These are phyloP conservation scores for Schizothorax lantsangensis DNA, from an alignment of 2,797 vertebrate genomes.

Conservation along the genomic window DNA sequence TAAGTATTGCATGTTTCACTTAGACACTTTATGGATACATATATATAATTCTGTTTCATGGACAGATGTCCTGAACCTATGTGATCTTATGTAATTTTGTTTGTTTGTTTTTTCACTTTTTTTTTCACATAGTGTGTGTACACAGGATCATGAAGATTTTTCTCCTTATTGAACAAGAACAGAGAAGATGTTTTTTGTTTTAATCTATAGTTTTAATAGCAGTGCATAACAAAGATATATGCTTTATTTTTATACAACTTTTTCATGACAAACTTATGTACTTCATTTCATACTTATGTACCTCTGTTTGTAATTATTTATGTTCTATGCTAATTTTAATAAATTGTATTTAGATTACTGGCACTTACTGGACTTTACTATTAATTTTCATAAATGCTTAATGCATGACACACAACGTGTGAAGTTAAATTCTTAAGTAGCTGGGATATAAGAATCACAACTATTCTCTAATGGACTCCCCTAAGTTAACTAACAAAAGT, in stretches of 20 bases:
- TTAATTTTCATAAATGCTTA: not conserved
- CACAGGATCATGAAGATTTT: constrained; percentile 63
- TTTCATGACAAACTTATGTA: constrained; percentile 17
- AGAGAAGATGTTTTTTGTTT: constrained; percentile 7
- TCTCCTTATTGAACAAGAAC: not conserved
- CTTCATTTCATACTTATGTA: constrained; percentile 3
- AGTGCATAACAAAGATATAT: constrained; percentile 57
- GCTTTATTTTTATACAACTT: constrained; percentile 59
- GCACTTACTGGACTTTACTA: not conserved
- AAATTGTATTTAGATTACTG: constrained; percentile 9
- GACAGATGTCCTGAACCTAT: not conserved
- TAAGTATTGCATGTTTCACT: constrained; percentile 62
- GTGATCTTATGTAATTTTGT: not conserved
- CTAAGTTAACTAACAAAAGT: not conserved
- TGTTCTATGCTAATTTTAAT: constrained; percentile 44
- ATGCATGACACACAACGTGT: not conserved
- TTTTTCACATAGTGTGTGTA: constrained; percentile 71
- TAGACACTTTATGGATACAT: not conserved
- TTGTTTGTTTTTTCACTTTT: not conserved
- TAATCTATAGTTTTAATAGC: constrained; percentile 14
- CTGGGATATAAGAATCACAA: not conserved
- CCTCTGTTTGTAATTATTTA: constrained; percentile 75
- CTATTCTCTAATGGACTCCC: not conserved
- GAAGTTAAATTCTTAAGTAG: not conserved
- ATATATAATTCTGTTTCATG: not conserved